These are phyloP conservation scores for Chironomus riparius DNA, from an alignment of 2,888 invertebrate genomes.

Conservation along the genomic window DNA sequence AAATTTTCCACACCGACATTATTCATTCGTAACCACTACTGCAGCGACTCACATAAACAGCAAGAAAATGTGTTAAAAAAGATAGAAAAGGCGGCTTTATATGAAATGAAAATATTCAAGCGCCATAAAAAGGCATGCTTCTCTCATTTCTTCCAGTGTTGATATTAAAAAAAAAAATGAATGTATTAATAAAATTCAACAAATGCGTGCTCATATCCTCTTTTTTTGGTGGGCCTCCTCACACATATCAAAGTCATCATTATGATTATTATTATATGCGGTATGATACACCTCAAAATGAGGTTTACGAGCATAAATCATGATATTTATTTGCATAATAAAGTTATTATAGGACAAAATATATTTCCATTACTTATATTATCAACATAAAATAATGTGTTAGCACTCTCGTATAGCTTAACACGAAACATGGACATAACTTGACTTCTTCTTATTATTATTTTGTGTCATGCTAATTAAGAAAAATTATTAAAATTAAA, in stretches of 20 bases:
- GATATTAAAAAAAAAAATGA: background rate
- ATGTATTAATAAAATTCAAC: conserved; percentile 11
- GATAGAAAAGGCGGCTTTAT: no score
- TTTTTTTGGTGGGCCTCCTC: background rate
- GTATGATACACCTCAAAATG: conserved; percentile 20
- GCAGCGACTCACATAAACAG: no score
- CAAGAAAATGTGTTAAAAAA: no score
- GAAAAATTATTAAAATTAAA: background rate
- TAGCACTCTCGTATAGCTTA: background rate
- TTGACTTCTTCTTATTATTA: background rate
- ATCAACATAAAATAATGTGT: background rate
- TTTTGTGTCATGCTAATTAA: background rate
- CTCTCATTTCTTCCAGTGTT: background rate
- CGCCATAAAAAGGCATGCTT: background rate
- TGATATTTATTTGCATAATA: conserved; percentile 26
- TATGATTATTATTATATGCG: no score
- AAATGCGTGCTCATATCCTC: conserved; percentile 8
- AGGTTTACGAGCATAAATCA: conserved; percentile 19
- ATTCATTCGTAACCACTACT: no score
- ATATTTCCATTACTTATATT: background rate
- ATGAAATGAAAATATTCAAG: background rate
- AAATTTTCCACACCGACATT: no score
- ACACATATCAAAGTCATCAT: no score
- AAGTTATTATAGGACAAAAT: conserved; percentile 24
- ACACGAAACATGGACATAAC: background rate